Conservation (phyloP, 2,113 vertebrate species). For the Ploceus nigricollis region DNA sequence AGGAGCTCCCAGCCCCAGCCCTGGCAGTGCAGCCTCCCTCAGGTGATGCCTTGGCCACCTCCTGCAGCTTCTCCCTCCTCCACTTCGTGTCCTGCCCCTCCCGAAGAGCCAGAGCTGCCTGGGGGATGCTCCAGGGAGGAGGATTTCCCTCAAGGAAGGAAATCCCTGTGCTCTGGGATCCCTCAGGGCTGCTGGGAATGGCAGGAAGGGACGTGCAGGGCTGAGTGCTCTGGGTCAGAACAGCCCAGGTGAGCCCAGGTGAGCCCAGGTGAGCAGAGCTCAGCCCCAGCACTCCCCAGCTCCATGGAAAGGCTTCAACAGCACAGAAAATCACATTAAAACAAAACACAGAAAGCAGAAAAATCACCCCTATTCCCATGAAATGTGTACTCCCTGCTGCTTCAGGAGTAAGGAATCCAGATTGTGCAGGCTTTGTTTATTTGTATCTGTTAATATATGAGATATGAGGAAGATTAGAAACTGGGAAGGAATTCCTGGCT, state of each 20-base stretch:
- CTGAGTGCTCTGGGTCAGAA: neutral
- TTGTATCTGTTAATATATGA: neutral
- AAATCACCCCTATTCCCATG: neutral
- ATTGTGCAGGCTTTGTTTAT: neutral
- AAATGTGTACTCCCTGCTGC: neutral
- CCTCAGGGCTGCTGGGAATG: rapidly evolving
- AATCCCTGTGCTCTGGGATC: neutral
- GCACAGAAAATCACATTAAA: neutral
- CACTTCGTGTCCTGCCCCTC: neutral
- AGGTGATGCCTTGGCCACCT: neutral
- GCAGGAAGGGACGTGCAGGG: neutral
- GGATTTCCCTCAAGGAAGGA: neutral
- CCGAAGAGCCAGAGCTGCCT: rapidly evolving
- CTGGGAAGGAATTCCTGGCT: neutral
- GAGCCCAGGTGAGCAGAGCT: neutral
- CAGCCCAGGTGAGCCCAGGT: neutral
- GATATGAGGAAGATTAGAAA: neutral
- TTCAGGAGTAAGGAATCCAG: neutral
- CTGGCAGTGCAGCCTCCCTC: neutral
- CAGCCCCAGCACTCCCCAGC: neutral
- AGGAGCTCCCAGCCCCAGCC: neutral
- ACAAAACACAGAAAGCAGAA: neutral
- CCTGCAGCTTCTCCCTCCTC: neutral
- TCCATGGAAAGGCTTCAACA: neutral
- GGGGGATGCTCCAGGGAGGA: neutral